Conservation (phyloP, 2,888 invertebrate genomes). For the Eledone cirrhosa region DNA sequence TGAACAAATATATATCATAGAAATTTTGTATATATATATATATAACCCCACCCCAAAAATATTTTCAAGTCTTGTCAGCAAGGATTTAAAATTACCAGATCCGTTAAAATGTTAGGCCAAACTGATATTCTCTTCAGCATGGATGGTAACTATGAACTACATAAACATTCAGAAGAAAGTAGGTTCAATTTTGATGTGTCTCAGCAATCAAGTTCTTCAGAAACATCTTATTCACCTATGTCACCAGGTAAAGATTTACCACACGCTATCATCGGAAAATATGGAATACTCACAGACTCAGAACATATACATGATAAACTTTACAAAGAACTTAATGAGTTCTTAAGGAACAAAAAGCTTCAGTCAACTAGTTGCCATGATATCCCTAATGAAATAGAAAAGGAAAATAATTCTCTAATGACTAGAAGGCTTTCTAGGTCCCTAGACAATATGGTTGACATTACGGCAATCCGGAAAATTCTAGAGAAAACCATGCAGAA, state of each 20-base stretch:
- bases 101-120: too few species aligned
- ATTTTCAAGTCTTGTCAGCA: too few species aligned
- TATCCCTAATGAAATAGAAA: constrained; percentile 5
- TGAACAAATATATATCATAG: too few species aligned
- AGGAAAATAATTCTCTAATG: background rate
- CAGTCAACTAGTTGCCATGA: constrained; percentile 7
- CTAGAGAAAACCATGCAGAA: constrained; percentile 24
- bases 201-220: too few species aligned
- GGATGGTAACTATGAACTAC: too few species aligned
- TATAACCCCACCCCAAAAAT: too few species aligned
- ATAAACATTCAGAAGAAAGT: too few species aligned
- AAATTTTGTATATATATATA: too few species aligned
- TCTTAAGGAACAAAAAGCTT: background rate
- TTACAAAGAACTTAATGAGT: constrained; percentile 9
- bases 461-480: constrained; percentile 18
- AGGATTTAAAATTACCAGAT: too few species aligned
- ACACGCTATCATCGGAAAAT: background rate
- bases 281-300: constrained; percentile 15
- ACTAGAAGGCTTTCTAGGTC: constrained; percentile 13
- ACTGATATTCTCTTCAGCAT: too few species aligned
- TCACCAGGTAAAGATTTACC: background rate
- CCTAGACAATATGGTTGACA: constrained; percentile 9
- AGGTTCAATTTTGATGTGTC: too few species aligned
- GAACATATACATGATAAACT: constrained; percentile 20
- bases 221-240: background rate